Percentiles rank a stretch among this genome's conserved stretches.
Conservation (phyloP, 2,113 vertebrate genomes). For the Oenanthe oenanthe region DNA sequence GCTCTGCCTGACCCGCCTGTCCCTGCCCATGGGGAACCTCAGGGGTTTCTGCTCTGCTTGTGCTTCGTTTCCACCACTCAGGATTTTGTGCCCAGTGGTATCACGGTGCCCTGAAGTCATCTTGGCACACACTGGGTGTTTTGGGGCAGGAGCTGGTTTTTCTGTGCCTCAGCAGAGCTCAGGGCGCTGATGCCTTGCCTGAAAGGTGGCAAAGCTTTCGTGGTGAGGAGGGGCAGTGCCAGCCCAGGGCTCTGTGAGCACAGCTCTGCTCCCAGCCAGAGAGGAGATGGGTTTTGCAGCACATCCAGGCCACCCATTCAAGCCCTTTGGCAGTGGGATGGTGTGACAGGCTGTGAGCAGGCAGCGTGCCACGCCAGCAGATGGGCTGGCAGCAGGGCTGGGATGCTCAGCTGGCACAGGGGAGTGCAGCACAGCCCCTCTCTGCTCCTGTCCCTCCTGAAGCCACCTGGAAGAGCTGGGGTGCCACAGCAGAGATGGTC, state of each 20-base stretch:
- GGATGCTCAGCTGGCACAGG: conserved; percentile 38
- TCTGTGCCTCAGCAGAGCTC: not conserved
- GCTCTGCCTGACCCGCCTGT: conserved; percentile 5
- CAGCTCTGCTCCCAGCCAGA: not conserved
- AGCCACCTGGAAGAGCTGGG: not conserved
- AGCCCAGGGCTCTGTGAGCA: accelerated
- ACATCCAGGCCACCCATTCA: conserved; percentile 39
- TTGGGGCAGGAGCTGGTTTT: not conserved
- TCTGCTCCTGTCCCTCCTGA: not conserved
- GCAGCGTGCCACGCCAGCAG: conserved; percentile 46
- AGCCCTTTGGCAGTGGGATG: conserved; percentile 56
- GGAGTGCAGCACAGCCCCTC: not conserved
- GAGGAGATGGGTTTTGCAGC: not conserved
- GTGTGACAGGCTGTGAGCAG: conserved; percentile 56
- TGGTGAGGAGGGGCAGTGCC: not conserved
- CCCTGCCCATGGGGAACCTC: accelerated
- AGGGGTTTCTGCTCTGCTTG: not conserved
- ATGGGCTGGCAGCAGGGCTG: conserved; percentile 40
- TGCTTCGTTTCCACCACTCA: not conserved
- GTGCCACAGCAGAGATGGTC: not conserved
- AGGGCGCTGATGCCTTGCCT: not conserved
- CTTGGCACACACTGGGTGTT: not conserved
- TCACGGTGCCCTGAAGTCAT: not conserved
- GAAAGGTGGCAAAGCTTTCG: accelerated
- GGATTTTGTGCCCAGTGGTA: not conserved